Evolutionary conservation across 1,140 invertebrate species (phyloP).

Genomic region (Trichoplusia ni): DNA sequence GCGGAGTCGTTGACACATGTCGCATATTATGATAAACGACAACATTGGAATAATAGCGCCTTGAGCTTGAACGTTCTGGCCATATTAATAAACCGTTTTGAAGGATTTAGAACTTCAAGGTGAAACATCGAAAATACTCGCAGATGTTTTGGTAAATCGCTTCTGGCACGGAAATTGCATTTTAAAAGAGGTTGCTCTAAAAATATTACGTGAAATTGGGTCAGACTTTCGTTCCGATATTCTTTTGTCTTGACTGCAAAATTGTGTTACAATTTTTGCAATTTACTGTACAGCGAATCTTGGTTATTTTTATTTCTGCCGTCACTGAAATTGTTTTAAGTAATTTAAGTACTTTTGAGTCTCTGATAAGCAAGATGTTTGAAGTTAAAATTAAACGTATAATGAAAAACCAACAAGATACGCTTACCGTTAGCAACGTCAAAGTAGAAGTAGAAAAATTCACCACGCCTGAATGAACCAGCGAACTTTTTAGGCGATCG

Average conservation of each 20-base stretch:
- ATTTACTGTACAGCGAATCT: background rate
- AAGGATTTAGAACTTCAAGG: slow-evolving; percentile 1
- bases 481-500: slow-evolving; percentile 12
- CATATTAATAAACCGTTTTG: background rate
- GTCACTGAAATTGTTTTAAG: background rate
- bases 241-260: slow-evolving; percentile 17
- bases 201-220: slow-evolving; percentile 29
- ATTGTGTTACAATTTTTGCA: background rate
- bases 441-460: slow-evolving; percentile 3
- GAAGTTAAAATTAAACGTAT: too few species aligned
- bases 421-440: too few species aligned
- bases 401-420: too few species aligned
- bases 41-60: slow-evolving; percentile 1
- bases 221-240: slow-evolving; percentile 15
- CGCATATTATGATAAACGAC: slow-evolving; percentile 18
- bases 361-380: too few species aligned
- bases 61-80: background rate
- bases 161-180: slow-evolving; percentile 19
- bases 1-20: slow-evolving; percentile 36
- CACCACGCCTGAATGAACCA: background rate
- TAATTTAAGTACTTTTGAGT: too few species aligned
- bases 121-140: slow-evolving; percentile 6
- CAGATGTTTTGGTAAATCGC: slow-evolving; percentile 9
- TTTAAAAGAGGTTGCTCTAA: slow-evolving; percentile 25
- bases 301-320: background rate